Evolutionary conservation across 2,888 invertebrate genomes (phyloP).

Genomic region (Trisateles emortualis): DNA sequence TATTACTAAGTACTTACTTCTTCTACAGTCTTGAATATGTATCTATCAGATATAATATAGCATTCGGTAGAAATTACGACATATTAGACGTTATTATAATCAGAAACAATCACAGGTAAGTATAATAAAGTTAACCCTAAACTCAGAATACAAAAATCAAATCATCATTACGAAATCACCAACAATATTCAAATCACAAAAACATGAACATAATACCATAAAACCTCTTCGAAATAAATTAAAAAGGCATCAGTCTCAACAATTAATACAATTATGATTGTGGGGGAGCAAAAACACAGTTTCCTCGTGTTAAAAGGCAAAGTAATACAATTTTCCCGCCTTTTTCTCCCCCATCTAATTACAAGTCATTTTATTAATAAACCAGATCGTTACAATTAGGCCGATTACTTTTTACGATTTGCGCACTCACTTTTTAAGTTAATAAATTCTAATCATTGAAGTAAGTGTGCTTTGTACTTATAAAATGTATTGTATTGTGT

Average conservation of each 20-base stretch:
- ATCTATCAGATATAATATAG: too few species aligned
- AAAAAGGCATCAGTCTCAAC: slow-evolving; percentile 70
- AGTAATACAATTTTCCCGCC: slow-evolving; percentile 81
- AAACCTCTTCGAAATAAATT: slow-evolving; percentile 54
- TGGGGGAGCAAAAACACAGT: slow-evolving; percentile 75
- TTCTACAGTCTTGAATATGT: too few species aligned
- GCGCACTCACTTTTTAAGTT: slow-evolving; percentile 21
- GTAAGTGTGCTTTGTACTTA: too few species aligned
- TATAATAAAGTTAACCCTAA: slow-evolving; percentile 6
- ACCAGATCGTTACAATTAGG: slow-evolving; percentile 79
- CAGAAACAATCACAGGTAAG: background rate
- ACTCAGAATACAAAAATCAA: background rate
- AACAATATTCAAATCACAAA: slow-evolving; percentile 38
- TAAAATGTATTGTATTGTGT: too few species aligned
- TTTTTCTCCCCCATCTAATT: slow-evolving; percentile 84
- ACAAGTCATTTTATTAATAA: slow-evolving; percentile 83
- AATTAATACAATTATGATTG: slow-evolving; percentile 82
- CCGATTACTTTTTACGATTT: slow-evolving; percentile 54
- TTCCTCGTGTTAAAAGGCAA: slow-evolving; percentile 74
- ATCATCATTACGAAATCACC: slow-evolving; percentile 22
- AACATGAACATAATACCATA: slow-evolving; percentile 41
- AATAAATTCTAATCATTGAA: background rate
- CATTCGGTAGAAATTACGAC: background rate
- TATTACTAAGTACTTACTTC: too few species aligned
- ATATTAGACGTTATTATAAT: too few species aligned